Base-by-base conservation (phyloP, 2,113 vertebrate species). In the Accipiter cooperii region DNA sequence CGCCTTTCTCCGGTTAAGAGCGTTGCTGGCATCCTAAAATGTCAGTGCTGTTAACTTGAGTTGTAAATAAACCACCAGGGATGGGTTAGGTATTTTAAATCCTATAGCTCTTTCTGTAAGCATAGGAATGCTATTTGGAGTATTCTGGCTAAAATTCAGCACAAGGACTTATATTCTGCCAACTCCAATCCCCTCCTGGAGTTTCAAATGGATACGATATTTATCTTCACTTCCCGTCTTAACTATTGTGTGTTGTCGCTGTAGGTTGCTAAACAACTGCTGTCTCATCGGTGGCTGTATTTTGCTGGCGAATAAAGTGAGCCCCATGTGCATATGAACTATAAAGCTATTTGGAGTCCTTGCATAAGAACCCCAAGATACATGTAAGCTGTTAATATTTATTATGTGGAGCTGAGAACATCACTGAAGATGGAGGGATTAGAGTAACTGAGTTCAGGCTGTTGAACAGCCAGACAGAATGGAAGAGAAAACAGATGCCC, bases 231-330 rank as follows among this genome's bases (percentile, higher is more conserved):
- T 96, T 95, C 63, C 81, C 0, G 0, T 90, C 95, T 91, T 95
- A 85, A 74, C 87, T 69, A 85, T 93, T 94, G 89, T 93, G 71
- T 93, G 84, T 93, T 93, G 94, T 94, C 33, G 4, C 95, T 76
- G 92, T 87, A 74, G 93, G 94, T 97, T 96, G 91, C 95, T 96
- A 96, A 96, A 96, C 94, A 97, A 96, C 93, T 95, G 94, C 94
- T 85, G 91, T 68, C 84, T 96, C 96, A 87, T 90, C 22, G 5
- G 77, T 87, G 95, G 89, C 92, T 91, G 58, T 12, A 29, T 78
- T 92, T 78, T 88, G 46, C 85, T 93, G 86, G 90, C 1, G 0
- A 90, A 87, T 88, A 55, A 77, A 91, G 89, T 5, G 74, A 93
- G 81, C 93, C 87, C 77, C 58, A 2, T 83, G 91, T 54, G 89